These are phyloP conservation scores for Nibea albiflora DNA, from an alignment of 2,113 vertebrate species.

Conservation along the genomic window DNA sequence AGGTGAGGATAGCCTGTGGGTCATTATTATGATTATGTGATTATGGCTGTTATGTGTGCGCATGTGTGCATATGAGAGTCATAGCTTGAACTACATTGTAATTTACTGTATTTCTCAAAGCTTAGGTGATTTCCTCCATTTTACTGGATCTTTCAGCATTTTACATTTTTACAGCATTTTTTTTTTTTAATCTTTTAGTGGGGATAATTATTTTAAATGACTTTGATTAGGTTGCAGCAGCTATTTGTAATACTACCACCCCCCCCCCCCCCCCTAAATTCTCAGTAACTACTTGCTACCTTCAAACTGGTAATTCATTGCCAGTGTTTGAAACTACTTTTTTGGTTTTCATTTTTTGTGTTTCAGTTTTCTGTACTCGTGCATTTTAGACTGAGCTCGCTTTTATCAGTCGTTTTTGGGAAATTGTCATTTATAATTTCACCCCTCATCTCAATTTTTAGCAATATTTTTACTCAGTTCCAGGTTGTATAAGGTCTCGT, in stretches of 20 bases:
- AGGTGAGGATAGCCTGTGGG: slow-evolving; percentile 19
- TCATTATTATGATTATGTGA: slow-evolving; percentile 33
- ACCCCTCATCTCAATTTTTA: no score
- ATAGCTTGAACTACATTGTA: background rate
- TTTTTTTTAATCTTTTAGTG: background rate
- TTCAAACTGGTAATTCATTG: no score
- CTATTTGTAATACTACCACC: no score
- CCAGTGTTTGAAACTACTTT: no score
- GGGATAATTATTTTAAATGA: background rate
- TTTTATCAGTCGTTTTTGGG: no score
- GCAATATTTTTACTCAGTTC: background rate
- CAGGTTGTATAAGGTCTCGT: background rate
- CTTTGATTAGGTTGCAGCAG: no score
- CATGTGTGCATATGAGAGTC: background rate
- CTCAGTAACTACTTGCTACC: no score
- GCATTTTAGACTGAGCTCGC: no score
- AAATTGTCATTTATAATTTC: background rate
- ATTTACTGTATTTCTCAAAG: background rate
- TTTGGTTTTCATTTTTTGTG: background rate
- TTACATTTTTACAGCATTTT: background rate
- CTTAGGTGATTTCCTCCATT: background rate
- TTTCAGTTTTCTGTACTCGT: no score
- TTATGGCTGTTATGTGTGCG: background rate
- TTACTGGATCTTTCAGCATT: background rate
- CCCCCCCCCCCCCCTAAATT: no score